Conservation (phyloP, 2,797 vertebrate genomes). For the Gallirallus australis region DNA sequence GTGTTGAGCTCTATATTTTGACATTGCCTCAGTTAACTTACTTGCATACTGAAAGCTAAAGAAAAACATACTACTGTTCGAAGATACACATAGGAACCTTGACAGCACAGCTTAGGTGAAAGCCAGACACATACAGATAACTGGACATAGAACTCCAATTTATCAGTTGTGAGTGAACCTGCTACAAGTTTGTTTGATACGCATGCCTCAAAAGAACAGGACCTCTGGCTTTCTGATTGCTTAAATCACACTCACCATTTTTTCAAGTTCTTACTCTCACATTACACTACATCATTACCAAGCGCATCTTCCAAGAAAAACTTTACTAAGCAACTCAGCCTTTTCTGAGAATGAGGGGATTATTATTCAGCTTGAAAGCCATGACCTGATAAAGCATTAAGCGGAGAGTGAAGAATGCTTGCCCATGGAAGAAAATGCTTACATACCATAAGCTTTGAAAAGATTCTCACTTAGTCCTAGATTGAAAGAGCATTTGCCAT, state of each 20-base stretch:
- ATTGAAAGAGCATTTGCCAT: neutral
- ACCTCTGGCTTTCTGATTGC: neutral
- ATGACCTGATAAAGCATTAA: neutral
- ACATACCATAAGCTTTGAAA: neutral
- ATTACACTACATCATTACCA: constrained; percentile 29
- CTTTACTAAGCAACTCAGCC: neutral
- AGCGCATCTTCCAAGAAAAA: constrained; percentile 20
- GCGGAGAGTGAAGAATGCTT: neutral
- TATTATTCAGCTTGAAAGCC: neutral
- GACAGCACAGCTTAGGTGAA: neutral
- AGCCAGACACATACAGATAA: neutral
- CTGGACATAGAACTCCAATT: neutral
- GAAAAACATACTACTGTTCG: neutral
- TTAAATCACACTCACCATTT: neutral
- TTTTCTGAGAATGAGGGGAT: neutral
- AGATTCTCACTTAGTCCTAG: neutral
- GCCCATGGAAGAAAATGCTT: neutral
- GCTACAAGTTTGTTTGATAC: neutral
- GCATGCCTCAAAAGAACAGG: neutral
- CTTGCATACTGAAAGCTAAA: neutral
- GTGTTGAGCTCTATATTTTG: neutral
- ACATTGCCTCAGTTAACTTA: neutral
- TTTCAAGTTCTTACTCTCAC: neutral
- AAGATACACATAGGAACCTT: neutral
- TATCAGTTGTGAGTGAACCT: neutral